Evolutionary conservation across 2,113 vertebrate genomes (phyloP), one percentile per base, ranked within the genome.

Genomic region (Illadopsis cleaveri): DNA sequence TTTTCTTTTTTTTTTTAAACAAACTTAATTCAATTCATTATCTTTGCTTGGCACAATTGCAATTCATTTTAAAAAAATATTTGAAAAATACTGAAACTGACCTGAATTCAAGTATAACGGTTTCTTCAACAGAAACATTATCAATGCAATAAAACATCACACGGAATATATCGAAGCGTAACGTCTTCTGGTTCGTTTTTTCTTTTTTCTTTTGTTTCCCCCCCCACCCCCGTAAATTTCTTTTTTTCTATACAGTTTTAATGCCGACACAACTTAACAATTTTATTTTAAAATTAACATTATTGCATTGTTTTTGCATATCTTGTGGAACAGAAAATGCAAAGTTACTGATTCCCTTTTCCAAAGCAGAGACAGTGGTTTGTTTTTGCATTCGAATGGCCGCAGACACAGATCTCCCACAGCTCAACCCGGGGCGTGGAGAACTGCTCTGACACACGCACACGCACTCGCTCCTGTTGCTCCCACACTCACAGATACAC

Each of bases 261-360:
- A 98, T 97, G 98, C 97, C 97, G 90, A 97, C 97, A 98, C 96
- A 96, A 98, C 97, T 98, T 97, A 98, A 98, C 97, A 97, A 97
- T 79, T 98, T 77, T 98, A 97, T 98, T 98, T 98, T 82, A 96
- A 98, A 98, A 98, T 98, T 97, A 98, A 98, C 96, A 98, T 99
- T 99, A 99, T 99, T 99, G 99, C 99, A 99, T 99, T 99, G 99
- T 99, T 99, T 99, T 99, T 99, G 99, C 99, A 99, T 99, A 99
- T 99, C 99, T 99, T 99, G 99, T 99, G 99, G 98, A 98, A 98
- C 98, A 98, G 98, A 98, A 98, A 97, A 98, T 97, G 98, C 97
- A 98, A 97, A 98, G 97, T 98, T 98, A 97, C 98, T 96, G 98
- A 98, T 98, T 98, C 98, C 97, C 97, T 87, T 98, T 97, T 97